Evolutionary conservation across 1,140 invertebrate genomes (phyloP), one percentile per base, ranked within the genome.

Genomic region (Stenopsyche tienmushanensis): DNA sequence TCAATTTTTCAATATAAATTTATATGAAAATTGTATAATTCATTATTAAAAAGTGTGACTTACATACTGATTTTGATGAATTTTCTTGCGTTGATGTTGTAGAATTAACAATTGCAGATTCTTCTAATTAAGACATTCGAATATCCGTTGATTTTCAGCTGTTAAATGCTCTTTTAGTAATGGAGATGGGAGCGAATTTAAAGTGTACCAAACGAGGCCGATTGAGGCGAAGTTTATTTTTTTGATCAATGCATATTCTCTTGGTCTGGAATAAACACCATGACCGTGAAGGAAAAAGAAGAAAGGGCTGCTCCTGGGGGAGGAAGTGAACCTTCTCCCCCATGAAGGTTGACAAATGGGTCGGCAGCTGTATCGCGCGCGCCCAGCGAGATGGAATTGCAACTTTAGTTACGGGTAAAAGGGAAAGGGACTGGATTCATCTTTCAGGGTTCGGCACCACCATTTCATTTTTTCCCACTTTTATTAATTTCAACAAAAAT

Each of bases 311-410:
- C 9, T 34, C 17, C 34, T 41, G 53, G 26, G 53, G 53, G 53
- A 57, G 25, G 25, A 34, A 9, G 44, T 18, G 44, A 47, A 47
- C 44, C 20, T 34, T 23, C 25, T 34, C 25, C 62, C 21, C 23
- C 21, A 52, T 45, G 54, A 62, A 59, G 63, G 67, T 66, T 70
- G 67, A 70, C 67, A 70, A 70, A 70, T 70, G 64, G 67, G 66
- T 17, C 53, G 63, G 60, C 67, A 57, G 65, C 64, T 54, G 67
- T 66, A 70, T 66, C 67, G 67, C 67, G 55, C 60, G 60, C 47
- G 66, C 47, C 66, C 66, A 67, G 66, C 67, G 59, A 62, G 54
- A 70, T 64, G 60, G 64, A 66, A 70, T 66, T 70, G 67, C 67
- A 70, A 70, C 58, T 64, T 66, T 70, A 63, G 57, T 50, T 54